Conservation (phyloP, 1,140 invertebrate species). For the Melitaea cinxia region DNA sequence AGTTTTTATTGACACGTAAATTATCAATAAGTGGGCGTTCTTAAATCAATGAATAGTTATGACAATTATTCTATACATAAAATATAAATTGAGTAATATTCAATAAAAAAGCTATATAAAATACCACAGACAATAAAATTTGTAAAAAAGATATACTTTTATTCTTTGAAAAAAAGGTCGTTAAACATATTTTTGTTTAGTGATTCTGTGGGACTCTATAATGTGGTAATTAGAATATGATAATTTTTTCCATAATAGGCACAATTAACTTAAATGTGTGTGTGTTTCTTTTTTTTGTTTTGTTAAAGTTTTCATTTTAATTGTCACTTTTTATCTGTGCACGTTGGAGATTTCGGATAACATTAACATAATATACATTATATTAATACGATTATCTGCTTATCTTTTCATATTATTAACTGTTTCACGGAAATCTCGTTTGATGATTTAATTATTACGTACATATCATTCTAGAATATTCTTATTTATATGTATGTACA, state of each 20-base stretch:
- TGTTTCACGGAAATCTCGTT: background rate
- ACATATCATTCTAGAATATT: background rate
- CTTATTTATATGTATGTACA: background rate
- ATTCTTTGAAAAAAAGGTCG: too few relatives aligned
- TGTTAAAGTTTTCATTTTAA: background rate
- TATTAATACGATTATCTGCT: background rate
- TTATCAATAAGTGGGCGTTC: conserved; percentile 15
- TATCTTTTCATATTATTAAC: conserved; percentile 1
- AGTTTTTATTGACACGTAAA: conserved; percentile 15
- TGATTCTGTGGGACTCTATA: background rate
- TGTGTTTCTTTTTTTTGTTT: too few relatives aligned
- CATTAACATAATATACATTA: background rate
- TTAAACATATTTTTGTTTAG: background rate
- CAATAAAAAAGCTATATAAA: background rate
- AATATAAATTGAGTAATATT: background rate
- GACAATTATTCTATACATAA: background rate
- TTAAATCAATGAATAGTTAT: background rate
- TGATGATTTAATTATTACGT: background rate
- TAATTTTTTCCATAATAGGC: conserved; percentile 1
- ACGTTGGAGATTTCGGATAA: background rate
- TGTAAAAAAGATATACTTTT: too few relatives aligned
- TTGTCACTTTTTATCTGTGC: background rate
- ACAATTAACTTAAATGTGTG: background rate
- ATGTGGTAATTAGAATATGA: background rate
- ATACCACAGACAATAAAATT: too few relatives aligned